Conservation (phyloP, 2,113 vertebrate genomes). For the Andinoacara biseriatus region DNA sequence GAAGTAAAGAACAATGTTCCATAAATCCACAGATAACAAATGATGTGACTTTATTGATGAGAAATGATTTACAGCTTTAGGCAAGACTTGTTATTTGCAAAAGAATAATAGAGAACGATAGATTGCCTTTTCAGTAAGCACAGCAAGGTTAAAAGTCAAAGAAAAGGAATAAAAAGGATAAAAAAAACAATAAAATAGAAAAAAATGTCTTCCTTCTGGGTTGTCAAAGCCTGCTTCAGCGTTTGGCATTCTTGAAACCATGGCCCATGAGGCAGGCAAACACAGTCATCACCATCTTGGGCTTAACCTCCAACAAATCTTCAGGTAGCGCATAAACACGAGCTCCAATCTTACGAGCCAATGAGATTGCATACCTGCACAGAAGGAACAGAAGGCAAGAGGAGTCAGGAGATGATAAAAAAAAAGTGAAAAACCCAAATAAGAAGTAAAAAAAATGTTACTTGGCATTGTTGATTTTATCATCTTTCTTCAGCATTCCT, state of each 20-base stretch:
- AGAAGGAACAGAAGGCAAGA: not conserved
- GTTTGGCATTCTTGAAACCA: conserved; percentile 84
- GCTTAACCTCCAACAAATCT: conserved; percentile 92
- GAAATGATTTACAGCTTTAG: conserved; percentile 19
- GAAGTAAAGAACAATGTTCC: conserved; percentile 16
- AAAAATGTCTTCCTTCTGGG: not conserved
- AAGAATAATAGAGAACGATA: not conserved
- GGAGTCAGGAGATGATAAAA: not conserved
- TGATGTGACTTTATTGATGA: not conserved
- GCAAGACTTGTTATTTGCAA: not conserved
- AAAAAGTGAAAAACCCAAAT: not conserved
- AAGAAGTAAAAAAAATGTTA: conserved; percentile 26
- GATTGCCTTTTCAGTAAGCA: not conserved
- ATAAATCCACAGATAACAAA: conserved; percentile 37
- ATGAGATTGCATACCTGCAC: conserved; percentile 92
- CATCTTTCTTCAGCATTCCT: conserved; percentile 84
- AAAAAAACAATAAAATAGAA: not conserved
- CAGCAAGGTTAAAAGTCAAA: not conserved
- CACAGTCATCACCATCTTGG: conserved; percentile 98
- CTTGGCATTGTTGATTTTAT: conserved; percentile 83
- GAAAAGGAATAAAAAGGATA: not conserved
- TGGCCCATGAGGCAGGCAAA: conserved; percentile 97
- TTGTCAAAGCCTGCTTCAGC: conserved; percentile 39
- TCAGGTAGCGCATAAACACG: conserved; percentile 93
- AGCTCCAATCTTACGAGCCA: conserved; percentile 95